Evolutionary conservation across 2,113 vertebrate species (phyloP), one percentile per base, ranked within the genome.

Genomic region (Stictonetta naevosa): DNA sequence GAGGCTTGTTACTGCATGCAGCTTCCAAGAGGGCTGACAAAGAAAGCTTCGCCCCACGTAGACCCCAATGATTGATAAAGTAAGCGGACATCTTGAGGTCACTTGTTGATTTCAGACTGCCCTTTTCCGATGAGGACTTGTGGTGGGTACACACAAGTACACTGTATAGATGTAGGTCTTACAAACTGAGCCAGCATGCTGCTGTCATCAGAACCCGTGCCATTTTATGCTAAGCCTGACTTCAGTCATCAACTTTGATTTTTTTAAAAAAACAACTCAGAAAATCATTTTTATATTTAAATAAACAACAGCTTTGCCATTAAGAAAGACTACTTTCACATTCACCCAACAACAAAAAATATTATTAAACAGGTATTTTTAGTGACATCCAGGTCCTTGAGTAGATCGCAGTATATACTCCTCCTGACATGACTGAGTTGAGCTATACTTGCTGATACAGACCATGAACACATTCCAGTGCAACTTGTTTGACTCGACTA

Each of bases 391-490:
- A 16, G 66, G 74, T 87, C 80, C 55, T 48, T 9, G 2, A 10
- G 69, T 59, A 60, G 29, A 77, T n/a, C 46, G 74, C 46, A 67
- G 36, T 36, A 25, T 34, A 85, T 52, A 67, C 14, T 88, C 67
- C 90, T 77, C 73, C 76, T 62, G 69, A 91, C 82, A 75, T 55
- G 69, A 82, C 10, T 50, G 40, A 92, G 13, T 63, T 88, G 83
- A 74, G 42, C 33, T 63, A 55, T 28, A 72, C 42, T 78, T 93
- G 69, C 64, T 88, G 90, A 90, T 68, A 72, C 2, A 91, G 88
- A 90, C 83, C 93, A 90, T 86, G 40, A 94, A 23, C 34, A 86
- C 85, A 91, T 86, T 83, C 64, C 88, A 88, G 4, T 7, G 29
- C 58, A 88, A 80, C 60, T 77, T 76, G 34, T 58, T 86, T 88